Evolutionary conservation across 2,888 invertebrate genomes (phyloP), one percentile per base, ranked within the genome.

Genomic region (Volucella zonaria): DNA sequence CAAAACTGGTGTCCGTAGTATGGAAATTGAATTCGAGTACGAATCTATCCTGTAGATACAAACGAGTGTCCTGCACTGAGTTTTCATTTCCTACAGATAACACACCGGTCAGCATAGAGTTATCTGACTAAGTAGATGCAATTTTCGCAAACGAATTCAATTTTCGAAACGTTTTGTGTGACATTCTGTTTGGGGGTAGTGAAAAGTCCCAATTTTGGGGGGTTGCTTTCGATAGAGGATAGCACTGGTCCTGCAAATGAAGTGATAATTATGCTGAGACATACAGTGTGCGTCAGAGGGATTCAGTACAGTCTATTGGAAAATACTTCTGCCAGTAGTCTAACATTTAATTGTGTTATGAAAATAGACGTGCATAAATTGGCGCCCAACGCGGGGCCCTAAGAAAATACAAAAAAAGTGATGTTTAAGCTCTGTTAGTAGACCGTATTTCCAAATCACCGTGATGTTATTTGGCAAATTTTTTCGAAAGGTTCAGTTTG

Each of bases 231-330:
- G n/a, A n/a, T 56, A 42, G n/a, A 8, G 1, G 1, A 51, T 14
- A 42, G 49, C 42, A 38, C 23, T 54, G 70, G 52, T 61, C 70
- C 64, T 47, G 52, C 71, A 62, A 54, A 59, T 67, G 31, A 45
- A 18, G 31, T 51, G 83, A 75, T 43, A 58, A 79, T 79, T 87
- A 86, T 31, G 6, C 4, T 31, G 87, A 89, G 89, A 88, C 90
- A 90, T 89, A 90, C 90, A 90, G 90, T 87, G 88, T 87, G 88
- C 89, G 88, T 87, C 88, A 11, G 11, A 14, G 31, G 1, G 1
- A 43, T 61, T 49, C 14, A n/a, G 49, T 43, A 61, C 14, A 71
- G 49, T 23, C 23, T 23, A 8, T 2, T 62, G 47, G n/a, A 11
- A 31, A 31, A 31, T 31, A 31, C 0, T 6, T 31, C 6, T 31